phyloP scores from a whole-genome alignment of 2,797 vertebrate species.

The Falco peregrinus region DNA sequence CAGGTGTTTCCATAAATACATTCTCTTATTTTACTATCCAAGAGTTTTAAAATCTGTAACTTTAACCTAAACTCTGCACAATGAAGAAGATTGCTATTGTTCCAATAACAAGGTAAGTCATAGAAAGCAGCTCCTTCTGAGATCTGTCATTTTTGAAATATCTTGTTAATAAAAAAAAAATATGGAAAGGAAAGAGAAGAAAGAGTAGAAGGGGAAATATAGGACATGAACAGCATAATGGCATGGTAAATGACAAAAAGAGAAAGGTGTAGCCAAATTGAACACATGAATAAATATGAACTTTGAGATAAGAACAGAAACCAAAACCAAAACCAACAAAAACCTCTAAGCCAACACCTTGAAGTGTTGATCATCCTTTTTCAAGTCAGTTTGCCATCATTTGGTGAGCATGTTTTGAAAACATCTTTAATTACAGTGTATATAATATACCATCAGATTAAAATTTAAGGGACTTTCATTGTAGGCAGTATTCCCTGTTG shows the following conservation, averaged over 20 bases:
- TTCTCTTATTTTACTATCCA: background rate
- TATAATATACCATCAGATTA: background rate
- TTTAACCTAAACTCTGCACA: background rate
- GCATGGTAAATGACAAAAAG: background rate
- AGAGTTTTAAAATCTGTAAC: background rate
- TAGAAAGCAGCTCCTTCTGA: background rate
- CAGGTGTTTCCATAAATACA: background rate
- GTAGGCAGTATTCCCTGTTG: background rate
- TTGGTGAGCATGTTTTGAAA: background rate
- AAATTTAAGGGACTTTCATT: background rate
- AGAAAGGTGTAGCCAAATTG: background rate
- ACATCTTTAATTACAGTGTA: background rate
- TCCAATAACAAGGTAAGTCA: background rate
- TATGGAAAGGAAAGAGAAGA: background rate
- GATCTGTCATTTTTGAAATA: background rate
- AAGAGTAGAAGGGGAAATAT: background rate
- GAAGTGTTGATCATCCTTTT: background rate
- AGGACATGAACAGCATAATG: background rate
- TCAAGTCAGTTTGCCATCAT: background rate
- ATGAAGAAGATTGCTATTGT: background rate
- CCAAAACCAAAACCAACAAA: background rate
- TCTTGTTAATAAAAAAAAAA: background rate
- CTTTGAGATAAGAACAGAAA: background rate
- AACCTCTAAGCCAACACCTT: background rate
- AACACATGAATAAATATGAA: background rate